Evolutionary conservation across 2,113 vertebrate genomes (phyloP).

Genomic region (Steatornis caripensis): DNA sequence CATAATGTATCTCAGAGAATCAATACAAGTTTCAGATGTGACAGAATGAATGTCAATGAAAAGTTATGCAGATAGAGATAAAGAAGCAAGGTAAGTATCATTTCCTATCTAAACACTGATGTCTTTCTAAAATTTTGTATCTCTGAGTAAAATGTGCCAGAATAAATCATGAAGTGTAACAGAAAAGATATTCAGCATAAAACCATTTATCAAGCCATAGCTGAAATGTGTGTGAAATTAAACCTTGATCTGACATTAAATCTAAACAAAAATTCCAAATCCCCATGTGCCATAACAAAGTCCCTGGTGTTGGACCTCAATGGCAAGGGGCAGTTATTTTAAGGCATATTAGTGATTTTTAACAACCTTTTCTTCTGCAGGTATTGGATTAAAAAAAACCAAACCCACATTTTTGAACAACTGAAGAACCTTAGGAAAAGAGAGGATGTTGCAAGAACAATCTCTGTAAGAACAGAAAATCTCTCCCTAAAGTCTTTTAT

Average conservation of each 20-base stretch:
- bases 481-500: constrained; percentile 10
- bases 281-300: neutral
- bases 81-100: neutral
- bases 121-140: neutral
- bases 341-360: neutral
- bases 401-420: neutral
- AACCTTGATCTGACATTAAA: neutral
- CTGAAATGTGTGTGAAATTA: neutral
- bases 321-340: neutral
- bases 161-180: neutral
- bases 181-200: neutral
- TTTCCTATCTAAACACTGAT: neutral
- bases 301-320: neutral
- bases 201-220: neutral
- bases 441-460: neutral
- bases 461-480: neutral
- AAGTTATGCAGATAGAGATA: neutral
- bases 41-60: constrained; percentile 1
- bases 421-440: neutral
- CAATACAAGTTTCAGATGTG: neutral
- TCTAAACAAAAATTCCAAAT: neutral
- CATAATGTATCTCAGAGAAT: neutral
- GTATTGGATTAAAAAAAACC: neutral
- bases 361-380: neutral
- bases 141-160: neutral